Percentiles rank a stretch among this genome's conserved stretches.
Evolutionary conservation across 53 echinoderm and acorn worm species (phyloP).

Genomic region (Hippasteria phrygiana): DNA sequence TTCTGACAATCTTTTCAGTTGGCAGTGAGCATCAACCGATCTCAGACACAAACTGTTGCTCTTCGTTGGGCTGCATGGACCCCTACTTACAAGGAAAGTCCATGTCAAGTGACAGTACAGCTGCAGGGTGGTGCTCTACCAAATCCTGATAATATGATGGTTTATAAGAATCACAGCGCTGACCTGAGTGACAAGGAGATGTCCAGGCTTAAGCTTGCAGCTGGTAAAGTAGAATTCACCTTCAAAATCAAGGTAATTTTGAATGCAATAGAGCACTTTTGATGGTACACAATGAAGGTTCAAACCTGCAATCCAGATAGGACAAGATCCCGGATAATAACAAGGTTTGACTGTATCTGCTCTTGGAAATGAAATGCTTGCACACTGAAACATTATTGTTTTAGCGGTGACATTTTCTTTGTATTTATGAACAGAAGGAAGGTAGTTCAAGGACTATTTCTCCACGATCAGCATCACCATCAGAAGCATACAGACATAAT

Average conservation of each 20-base stretch:
- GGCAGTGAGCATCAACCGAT: conserved; percentile 79
- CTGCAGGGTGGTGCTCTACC: conserved; percentile 85
- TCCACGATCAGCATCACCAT: conserved; percentile 60
- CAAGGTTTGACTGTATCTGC: too few relatives aligned
- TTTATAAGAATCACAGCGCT: conserved; percentile 69
- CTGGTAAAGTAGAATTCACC: conserved; percentile 80
- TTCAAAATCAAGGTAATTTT: conserved; percentile 82
- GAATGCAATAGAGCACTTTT: too few relatives aligned
- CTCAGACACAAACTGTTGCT: conserved; percentile 80
- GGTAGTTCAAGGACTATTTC: conserved; percentile 55
- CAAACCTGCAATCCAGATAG: too few relatives aligned
- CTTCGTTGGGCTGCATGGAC: conserved; percentile 92
- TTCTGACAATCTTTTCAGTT: conserved; percentile 59
- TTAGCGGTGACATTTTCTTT: not conserved
- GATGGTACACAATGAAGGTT: not conserved
- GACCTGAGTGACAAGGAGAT: conserved; percentile 54
- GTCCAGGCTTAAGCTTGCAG: conserved; percentile 62
- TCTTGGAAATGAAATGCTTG: too few relatives aligned
- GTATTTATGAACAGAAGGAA: conserved; percentile 44
- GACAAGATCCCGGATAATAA: too few relatives aligned
- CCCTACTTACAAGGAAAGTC: conserved; percentile 70
- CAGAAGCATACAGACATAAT: conserved; percentile 18
- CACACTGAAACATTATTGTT: not conserved
- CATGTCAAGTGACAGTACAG: conserved; percentile 70
- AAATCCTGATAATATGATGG: conserved; percentile 83